Percentiles rank a stretch among this genome's conserved stretches.
phyloP scores from a whole-genome alignment of 2,113 vertebrate species.

The Ailuropoda melanoleuca region DNA sequence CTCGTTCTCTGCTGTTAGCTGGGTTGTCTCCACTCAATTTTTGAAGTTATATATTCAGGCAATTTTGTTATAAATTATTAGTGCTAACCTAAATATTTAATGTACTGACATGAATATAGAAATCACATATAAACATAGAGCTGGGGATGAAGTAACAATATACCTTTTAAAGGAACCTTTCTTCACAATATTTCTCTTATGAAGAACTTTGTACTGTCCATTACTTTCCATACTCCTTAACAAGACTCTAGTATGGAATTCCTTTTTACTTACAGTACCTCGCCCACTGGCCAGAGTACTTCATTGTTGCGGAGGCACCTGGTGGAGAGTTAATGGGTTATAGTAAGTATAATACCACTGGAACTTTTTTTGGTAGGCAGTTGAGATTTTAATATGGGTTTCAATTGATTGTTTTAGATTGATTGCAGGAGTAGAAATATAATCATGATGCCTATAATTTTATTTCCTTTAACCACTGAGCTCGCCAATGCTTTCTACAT shows the following conservation, averaged over 20 bases:
- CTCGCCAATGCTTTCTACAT: background rate
- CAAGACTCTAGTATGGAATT: constrained; percentile 91
- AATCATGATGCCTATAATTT: background rate
- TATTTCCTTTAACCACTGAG: background rate
- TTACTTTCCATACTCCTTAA: constrained; percentile 80
- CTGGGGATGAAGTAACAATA: background rate
- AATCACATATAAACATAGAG: background rate
- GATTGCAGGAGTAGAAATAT: background rate
- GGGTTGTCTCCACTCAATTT: background rate
- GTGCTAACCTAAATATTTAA: background rate
- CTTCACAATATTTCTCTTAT: background rate
- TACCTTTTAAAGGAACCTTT: background rate
- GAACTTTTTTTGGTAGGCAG: background rate
- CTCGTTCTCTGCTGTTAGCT: background rate
- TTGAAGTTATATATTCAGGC: background rate
- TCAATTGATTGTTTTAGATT: background rate
- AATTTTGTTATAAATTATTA: background rate
- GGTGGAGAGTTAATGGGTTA: constrained; percentile 98
- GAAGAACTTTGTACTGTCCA: background rate
- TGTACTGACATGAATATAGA: background rate
- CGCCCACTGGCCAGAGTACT: constrained; percentile 98
- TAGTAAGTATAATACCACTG: constrained; percentile 86
- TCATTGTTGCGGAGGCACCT: constrained; percentile 96
- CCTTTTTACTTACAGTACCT: constrained; percentile 98
- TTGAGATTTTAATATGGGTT: constrained; percentile 15